phyloP scores from a whole-genome alignment of 2,113 vertebrate genomes.

The Suricata suricatta region DNA sequence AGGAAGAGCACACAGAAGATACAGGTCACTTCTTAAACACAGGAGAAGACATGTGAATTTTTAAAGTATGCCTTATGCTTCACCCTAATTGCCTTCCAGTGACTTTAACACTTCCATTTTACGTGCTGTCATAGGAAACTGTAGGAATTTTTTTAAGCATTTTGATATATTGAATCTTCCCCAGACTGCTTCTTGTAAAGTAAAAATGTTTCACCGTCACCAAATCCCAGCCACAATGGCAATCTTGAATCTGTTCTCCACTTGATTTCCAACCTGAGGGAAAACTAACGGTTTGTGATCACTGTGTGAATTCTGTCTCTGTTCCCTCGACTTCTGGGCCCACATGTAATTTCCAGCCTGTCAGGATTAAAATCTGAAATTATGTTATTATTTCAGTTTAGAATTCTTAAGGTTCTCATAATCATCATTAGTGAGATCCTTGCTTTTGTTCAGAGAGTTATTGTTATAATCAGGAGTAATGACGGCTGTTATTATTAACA shows the following conservation, averaged over 20 bases:
- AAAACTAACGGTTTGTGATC: neutral
- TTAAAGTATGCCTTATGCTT: neutral
- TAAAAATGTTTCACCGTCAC: neutral
- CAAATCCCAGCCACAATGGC: neutral
- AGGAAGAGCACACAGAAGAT: neutral
- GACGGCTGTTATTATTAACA: constrained; percentile 26
- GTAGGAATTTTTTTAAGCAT: neutral
- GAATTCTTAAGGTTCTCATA: constrained; percentile 46
- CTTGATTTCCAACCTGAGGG: neutral
- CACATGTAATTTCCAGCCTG: constrained; percentile 48
- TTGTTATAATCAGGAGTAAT: constrained; percentile 44
- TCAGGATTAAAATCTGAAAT: constrained; percentile 60
- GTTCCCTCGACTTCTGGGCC: constrained; percentile 32
- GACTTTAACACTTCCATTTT: neutral
- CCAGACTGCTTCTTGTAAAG: constrained; percentile 42
- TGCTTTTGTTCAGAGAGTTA: constrained; percentile 51
- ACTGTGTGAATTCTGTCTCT: neutral
- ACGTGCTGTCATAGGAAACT: neutral
- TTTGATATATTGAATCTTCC: neutral
- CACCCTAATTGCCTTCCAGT: neutral
- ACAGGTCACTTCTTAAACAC: neutral
- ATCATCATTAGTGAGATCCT: constrained; percentile 52
- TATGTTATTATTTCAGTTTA: constrained; percentile 56
- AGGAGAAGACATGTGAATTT: neutral
- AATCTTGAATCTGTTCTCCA: constrained; percentile 10